phyloP scores from a whole-genome alignment of 2,888 invertebrate species.

The Escarpia spicata region DNA sequence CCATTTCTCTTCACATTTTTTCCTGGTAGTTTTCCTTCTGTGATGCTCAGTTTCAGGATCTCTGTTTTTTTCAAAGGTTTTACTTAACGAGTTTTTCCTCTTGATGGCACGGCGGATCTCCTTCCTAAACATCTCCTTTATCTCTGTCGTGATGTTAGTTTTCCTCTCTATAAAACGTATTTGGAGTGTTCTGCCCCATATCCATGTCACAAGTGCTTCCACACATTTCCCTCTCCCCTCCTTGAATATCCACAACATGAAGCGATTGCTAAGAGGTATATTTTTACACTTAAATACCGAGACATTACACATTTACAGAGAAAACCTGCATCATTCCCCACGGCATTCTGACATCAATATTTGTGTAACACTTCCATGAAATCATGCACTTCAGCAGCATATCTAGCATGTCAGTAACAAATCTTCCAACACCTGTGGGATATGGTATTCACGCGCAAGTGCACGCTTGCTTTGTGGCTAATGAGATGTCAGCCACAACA shows the following conservation, averaged over 20 bases:
- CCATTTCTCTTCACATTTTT: neutral
- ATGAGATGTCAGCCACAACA: neutral
- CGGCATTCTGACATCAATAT: neutral
- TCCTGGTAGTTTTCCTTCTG: neutral
- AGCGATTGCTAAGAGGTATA: neutral
- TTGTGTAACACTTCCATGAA: neutral
- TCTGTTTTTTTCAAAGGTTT: neutral
- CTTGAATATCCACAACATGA: neutral
- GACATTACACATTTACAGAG: neutral
- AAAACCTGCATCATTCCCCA: neutral
- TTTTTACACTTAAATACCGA: neutral
- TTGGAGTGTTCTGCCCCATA: neutral
- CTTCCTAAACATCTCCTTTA: neutral
- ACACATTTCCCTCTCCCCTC: neutral
- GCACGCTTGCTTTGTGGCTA: neutral
- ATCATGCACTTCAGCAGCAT: neutral
- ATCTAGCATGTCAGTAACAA: neutral
- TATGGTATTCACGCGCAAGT: neutral
- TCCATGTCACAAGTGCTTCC: neutral
- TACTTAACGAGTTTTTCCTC: neutral
- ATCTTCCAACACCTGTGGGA: neutral
- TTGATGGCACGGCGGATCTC: neutral
- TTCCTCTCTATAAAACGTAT: neutral
- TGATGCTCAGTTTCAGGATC: neutral
- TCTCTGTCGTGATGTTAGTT: neutral